These are phyloP conservation scores for Dendrocopos noguchii DNA, from an alignment of 2,113 vertebrate species.

Conservation along the genomic window DNA sequence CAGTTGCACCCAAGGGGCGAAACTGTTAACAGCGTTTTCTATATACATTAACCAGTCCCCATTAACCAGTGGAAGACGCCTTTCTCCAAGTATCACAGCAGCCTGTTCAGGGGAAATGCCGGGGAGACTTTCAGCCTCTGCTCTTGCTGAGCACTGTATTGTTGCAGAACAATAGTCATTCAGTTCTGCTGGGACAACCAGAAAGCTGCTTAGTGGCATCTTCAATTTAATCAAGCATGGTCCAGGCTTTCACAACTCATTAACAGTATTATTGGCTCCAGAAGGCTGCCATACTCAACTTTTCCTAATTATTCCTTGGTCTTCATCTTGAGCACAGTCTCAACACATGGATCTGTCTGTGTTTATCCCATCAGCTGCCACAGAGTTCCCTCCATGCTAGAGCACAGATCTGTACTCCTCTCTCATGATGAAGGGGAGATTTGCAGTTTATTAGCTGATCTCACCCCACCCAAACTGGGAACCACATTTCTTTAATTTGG, in stretches of 20 bases:
- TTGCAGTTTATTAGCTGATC: conserved; percentile 1
- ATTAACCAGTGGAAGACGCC: background rate
- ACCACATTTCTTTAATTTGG: conserved; percentile 23
- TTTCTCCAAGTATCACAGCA: background rate
- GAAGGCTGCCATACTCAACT: background rate
- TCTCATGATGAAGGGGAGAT: background rate
- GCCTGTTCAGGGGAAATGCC: background rate
- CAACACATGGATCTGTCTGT: background rate
- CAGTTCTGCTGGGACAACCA: conserved; percentile 46
- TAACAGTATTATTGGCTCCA: conserved; percentile 33
- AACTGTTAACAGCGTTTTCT: background rate
- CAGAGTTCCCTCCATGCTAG: background rate
- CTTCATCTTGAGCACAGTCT: background rate
- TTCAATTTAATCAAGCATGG: conserved; percentile 47
- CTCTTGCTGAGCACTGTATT: conserved; percentile 25
- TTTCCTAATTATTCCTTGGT: background rate
- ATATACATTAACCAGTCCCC: background rate
- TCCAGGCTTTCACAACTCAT: conserved; percentile 46
- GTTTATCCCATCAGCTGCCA: background rate
- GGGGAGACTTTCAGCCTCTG: background rate
- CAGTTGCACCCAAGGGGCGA: background rate
- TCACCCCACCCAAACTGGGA: conserved; percentile 13
- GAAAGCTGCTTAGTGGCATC: conserved; percentile 47
- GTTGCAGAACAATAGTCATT: conserved; percentile 58
- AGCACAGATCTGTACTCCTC: background rate